Evolutionary conservation across 2,888 invertebrate genomes (phyloP).

Genomic region (Heterodera filipjevi): DNA sequence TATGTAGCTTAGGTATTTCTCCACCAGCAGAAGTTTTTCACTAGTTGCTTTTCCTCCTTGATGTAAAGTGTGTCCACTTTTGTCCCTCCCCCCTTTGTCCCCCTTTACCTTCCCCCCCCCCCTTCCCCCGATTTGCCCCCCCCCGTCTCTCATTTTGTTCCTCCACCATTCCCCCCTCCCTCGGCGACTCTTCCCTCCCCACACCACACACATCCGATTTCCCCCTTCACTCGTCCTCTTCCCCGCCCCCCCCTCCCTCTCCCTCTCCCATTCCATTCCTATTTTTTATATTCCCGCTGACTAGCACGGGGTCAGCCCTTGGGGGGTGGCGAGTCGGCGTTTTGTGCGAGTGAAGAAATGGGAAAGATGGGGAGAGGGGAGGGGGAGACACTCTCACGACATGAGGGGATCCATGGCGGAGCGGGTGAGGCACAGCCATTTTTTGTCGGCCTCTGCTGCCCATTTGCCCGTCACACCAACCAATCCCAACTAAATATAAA

Average conservation of each 20-base stretch:
- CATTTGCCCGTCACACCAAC: not conserved
- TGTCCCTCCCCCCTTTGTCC: not conserved
- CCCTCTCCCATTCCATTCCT: not conserved
- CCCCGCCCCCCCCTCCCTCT: not conserved
- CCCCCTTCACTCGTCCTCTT: not conserved
- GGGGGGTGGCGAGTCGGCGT: not conserved
- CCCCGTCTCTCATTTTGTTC: not conserved
- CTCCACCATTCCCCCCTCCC: not conserved
- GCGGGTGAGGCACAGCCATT: constrained; percentile 12
- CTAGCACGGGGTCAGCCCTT: constrained; percentile 10
- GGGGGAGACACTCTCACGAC: not conserved
- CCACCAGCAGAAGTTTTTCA: not conserved
- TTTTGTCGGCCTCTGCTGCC: not conserved
- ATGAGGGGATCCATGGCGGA: not conserved
- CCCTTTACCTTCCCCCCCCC: not conserved
- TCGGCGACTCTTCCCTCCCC: not conserved
- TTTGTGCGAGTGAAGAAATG: constrained; percentile 1
- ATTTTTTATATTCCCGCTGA: constrained; percentile 15
- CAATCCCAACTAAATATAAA: not conserved
- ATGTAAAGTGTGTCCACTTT: not conserved
- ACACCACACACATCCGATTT: not conserved
- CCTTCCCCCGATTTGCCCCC: not conserved
- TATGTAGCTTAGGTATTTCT: too few species aligned
- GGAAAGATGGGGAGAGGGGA: not conserved
- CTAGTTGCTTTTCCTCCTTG: not conserved